Evolutionary conservation across 2,888 invertebrate genomes (phyloP), one percentile per base, ranked within the genome.

Genomic region (Lumbricus terrestris): DNA sequence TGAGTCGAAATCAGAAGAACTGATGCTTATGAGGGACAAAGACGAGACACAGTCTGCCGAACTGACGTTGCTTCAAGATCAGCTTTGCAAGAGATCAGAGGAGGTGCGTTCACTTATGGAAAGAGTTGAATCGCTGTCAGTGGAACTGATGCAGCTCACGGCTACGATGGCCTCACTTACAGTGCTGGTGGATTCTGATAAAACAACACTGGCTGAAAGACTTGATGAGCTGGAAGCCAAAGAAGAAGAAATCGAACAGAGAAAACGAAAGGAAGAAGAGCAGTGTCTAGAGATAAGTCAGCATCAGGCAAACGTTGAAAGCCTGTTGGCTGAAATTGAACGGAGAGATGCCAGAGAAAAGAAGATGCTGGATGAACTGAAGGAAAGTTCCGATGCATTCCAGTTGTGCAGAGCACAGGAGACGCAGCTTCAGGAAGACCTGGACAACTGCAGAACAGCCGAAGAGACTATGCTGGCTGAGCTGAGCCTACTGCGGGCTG

Each of bases 331-430:
- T 1, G 85, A 85, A 85, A 34, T 35, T 8, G 8, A 85, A 37
- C 34, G 16, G 20, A 37, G 34, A 85, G 37, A 85, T 15, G 18
- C 34, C 34, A 85, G 23, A 37, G 85, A 34, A 23, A 85, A 85
- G 85, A 33, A 85, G 85, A 35, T 85, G 85, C 85, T 35, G 85
- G 34, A 37, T 85, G 85, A 85, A 18, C 85, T 85, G 16, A 85
- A 37, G 23, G 34, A 34, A 8, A 85, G 34, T 35, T 85, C 85
- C 20, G 85, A 35, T 37, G 37, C 85, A 13, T 20, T 35, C 20
- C 85, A 35, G 85, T 37, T 85, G 34, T 35, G 37, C 20, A 37
- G 18, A 35, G 85, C 35, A 85, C 34, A 85, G 33, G 85, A 35
- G 35, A 34, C 8, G 35, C 85, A 85, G 85, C n/a, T 35, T 34